Conservation (phyloP, 2,888 invertebrate species). For the Epistrophe grossulariae region DNA sequence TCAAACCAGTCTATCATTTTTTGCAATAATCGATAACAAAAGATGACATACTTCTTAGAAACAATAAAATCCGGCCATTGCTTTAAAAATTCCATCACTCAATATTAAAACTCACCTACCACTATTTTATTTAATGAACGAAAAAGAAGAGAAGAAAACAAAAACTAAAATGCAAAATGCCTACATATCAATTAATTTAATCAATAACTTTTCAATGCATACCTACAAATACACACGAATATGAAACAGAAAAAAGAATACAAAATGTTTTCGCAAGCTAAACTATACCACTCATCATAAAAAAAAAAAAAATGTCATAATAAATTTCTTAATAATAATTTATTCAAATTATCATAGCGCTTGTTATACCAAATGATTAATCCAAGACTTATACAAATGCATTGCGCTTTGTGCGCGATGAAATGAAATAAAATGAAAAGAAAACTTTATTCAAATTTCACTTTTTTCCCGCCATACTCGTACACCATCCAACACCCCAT, state of each 20-base stretch:
- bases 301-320: conserved; percentile 41
- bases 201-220: conserved; percentile 47
- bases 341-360: conserved; percentile 64
- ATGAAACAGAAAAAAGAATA: conserved; percentile 14
- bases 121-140: not conserved
- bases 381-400: conserved; percentile 47
- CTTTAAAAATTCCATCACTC: conserved; percentile 19
- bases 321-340: conserved; percentile 69
- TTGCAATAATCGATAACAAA: conserved; percentile 44
- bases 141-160: conserved; percentile 1
- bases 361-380: conserved; percentile 63
- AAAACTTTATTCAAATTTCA: conserved; percentile 73
- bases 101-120: conserved; percentile 6
- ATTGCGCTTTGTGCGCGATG: conserved; percentile 26
- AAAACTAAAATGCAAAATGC: conserved; percentile 26
- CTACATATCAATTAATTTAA: conserved; percentile 31
- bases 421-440: conserved; percentile 57
- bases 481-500: conserved; percentile 5
- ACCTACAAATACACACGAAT: not conserved
- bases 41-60: conserved; percentile 28
- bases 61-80: conserved; percentile 42
- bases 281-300: conserved; percentile 26
- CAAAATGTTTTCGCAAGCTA: conserved; percentile 31
- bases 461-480: conserved; percentile 56
- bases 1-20: conserved; percentile 7